Base-by-base conservation (phyloP, 1,140 invertebrate genomes). In the Drosophila malerkotliana region DNA sequence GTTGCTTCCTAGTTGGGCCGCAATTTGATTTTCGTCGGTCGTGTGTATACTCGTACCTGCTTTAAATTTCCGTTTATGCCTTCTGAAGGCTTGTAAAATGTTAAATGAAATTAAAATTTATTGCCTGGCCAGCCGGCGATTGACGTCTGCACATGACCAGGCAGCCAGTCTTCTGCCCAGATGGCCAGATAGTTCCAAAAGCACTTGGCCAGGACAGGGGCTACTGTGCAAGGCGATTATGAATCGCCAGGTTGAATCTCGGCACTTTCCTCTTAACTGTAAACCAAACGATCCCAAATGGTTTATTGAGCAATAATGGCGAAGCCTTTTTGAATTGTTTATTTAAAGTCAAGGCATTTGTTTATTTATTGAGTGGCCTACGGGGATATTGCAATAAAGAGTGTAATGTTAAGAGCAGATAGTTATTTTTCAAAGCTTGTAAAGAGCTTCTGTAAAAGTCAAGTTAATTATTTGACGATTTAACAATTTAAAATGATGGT, bases 41-140 rank as follows among this genome's bases (percentile, higher is more conserved):
- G 47, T 60, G 52, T 61, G 41, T 4, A 72, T 66, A 52, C 15
- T 44, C 41, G 41, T 18, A 64, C 62, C 68, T 82, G 82, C 81
- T 75, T 85, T 82, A 87, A 87, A 87, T 89, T 79, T 84, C 76
- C 76, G 85, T 89, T 88, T 89, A 88, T 88, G 84, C 83, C 79
- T 88, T 88, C 79, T 79, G 84, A 88, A 78, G 72, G 83, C 83
- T 87, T 88, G 83, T 88, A 83, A 88, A 88, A 88, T 89, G 83
- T 88, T 89, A 77, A 88, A 89, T 89, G 85, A 88, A 88, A 88
- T 83, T 89, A 67, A 83, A 88, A 88, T 88, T 88, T 88, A 88
- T 88, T 88, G 76, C 83, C 59, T 66, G 72, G 68, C 67, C 83
- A 52, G 47, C 60, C 79, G 18, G 39, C 83, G 83, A 83, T 87